phyloP scores from a whole-genome alignment of 2,113 vertebrate genomes.

The Marmota monax region DNA sequence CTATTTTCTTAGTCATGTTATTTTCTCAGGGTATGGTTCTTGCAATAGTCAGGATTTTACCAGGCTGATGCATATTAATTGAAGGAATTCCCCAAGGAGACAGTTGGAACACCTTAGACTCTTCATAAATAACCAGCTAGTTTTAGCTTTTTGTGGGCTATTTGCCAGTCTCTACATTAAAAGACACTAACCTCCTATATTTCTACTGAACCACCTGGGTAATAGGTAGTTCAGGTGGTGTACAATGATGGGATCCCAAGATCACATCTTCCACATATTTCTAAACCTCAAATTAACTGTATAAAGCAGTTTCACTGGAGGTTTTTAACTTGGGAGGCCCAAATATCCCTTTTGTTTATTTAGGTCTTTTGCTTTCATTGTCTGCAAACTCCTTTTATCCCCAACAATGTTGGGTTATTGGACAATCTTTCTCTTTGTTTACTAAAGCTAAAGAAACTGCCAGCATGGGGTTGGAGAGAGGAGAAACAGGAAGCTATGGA shows the following conservation, averaged over 20 bases:
- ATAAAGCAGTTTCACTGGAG: not conserved
- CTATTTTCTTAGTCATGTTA: constrained; percentile 8
- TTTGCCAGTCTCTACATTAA: constrained; percentile 12
- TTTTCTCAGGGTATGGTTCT: constrained; percentile 38
- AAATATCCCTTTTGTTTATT: constrained; percentile 48
- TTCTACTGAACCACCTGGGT: not conserved
- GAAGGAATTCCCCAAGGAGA: constrained; percentile 3
- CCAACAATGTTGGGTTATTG: not conserved
- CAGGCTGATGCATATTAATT: constrained; percentile 23
- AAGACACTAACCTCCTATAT: not conserved
- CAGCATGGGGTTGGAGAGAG: not conserved
- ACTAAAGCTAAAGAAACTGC: constrained; percentile 38
- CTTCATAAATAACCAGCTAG: constrained; percentile 58
- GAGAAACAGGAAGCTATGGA: constrained; percentile 40
- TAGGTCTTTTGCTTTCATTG: constrained; percentile 31
- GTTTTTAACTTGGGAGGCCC: constrained; percentile 43
- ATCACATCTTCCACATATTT: constrained; percentile 27
- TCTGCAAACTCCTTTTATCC: constrained; percentile 58
- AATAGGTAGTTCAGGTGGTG: not conserved
- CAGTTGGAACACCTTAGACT: constrained; percentile 15
- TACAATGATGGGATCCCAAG: not conserved
- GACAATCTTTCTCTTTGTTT: not conserved
- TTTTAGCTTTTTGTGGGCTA: not conserved
- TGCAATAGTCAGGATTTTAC: constrained; percentile 12
- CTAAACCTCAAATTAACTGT: not conserved